Evolutionary conservation across 2,888 invertebrate species (phyloP), one percentile per base, ranked within the genome.

Genomic region (Congeria kusceri): DNA sequence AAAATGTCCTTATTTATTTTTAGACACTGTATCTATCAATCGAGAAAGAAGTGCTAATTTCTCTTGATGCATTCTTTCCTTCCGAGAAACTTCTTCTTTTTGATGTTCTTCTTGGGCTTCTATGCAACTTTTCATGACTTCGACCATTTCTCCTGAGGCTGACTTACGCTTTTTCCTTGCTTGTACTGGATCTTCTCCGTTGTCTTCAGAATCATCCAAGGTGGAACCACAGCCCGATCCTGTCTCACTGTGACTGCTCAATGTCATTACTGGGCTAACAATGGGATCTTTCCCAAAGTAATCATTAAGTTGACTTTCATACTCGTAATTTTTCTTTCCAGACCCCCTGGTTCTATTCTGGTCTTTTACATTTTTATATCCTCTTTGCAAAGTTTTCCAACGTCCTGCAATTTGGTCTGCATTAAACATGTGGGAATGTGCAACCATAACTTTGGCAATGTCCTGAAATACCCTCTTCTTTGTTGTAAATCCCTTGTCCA

Each of bases 381-480:
- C 64, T 64, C 64, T 64, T 49, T 47, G 47, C 47, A 64, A 49
- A 64, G 47, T 64, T 64, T 64, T 64, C 64, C 67, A 68, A 25
- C 67, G 23, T 57, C 67, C 67, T 11, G 67, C 25, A 32, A 68
- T 44, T 58, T 68, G 64, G 47, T 64, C 47, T 47, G 47, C 47
- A 64, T 64, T 64, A 25, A 25, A 64, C 47, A 28, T 25, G 11
- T 32, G 46, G 23, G 62, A 63, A 46, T 63, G 62, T 63, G 15
- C 62, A 63, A 63, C 39, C 62, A 63, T 63, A 23, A 63, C 23
- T 63, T 63, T 63, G 3, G 62, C 39, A 63, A 63, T 63, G 46
- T 63, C 62, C n/a, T 63, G 62, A 23, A 63, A 63, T 44, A 63
- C 62, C 62, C 62, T 63, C 62, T 63, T 63, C 62, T 63, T 63